Evolutionary conservation across 2,888 invertebrate species (phyloP).

Genomic region (Papilio elwesi): DNA sequence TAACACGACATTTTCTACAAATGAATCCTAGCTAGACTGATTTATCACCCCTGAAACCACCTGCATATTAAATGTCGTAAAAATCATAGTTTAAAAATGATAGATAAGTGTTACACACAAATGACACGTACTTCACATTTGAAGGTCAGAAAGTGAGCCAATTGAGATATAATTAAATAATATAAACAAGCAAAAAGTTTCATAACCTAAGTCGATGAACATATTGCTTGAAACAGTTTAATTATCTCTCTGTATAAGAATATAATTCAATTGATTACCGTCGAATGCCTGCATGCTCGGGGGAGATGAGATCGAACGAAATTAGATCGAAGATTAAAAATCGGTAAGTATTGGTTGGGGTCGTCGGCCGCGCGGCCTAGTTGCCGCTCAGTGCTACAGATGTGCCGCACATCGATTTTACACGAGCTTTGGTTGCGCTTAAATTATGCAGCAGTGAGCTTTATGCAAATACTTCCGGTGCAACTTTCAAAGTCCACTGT

Average conservation of each 20-base stretch:
- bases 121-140: too few species aligned
- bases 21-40: too few species aligned
- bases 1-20: too few species aligned
- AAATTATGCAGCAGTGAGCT: constrained; percentile 32
- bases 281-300: constrained; percentile 8
- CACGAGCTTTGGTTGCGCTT: constrained; percentile 24
- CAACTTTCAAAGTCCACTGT: constrained; percentile 5
- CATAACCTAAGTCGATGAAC: neutral
- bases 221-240: neutral
- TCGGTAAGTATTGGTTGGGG: constrained; percentile 46
- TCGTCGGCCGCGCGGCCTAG: constrained; percentile 47
- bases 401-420: constrained; percentile 37
- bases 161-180: neutral
- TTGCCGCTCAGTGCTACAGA: constrained; percentile 40
- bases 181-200: neutral
- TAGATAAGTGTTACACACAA: too few species aligned
- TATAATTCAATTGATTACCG: constrained; percentile 10
- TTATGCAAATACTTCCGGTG: constrained; percentile 27
- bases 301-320: constrained; percentile 30
- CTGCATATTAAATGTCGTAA: too few species aligned
- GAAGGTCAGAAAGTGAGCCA: too few species aligned
- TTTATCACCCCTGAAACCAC: too few species aligned
- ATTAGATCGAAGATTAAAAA: constrained; percentile 44
- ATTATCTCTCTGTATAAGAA: constrained; percentile 1
- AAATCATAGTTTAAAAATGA: too few species aligned